A percentile compares a stretch with the other conserved stretches of the same genome.
phyloP scores from a whole-genome alignment of 2,113 vertebrate species.

The Cyrtonyx montezumae region DNA sequence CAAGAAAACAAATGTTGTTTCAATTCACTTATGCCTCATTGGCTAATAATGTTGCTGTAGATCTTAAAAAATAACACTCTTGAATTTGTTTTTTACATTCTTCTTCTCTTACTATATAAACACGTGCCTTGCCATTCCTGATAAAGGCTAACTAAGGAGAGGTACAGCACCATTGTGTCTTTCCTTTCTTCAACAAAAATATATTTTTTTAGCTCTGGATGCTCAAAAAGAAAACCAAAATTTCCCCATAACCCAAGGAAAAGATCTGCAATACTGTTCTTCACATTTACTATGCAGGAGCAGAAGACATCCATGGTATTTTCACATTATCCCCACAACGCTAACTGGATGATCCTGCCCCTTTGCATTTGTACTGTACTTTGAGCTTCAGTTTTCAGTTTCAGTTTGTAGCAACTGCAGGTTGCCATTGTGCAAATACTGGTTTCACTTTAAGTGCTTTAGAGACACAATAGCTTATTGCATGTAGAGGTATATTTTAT shows the following conservation, averaged over 20 bases:
- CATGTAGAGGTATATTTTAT: neutral
- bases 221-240: neutral
- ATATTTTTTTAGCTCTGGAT: neutral
- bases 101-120: neutral
- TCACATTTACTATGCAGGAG: neutral
- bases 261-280: neutral
- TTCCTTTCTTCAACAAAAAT: neutral
- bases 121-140: neutral
- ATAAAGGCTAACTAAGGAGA: neutral
- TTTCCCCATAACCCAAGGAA: neutral
- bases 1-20: neutral
- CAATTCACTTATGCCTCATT: neutral
- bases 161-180: neutral
- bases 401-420: neutral
- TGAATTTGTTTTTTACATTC: neutral
- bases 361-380: neutral
- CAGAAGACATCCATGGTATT: neutral
- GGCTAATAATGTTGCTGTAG: neutral
- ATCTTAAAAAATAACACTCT: neutral
- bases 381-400: neutral
- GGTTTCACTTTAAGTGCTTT: neutral
- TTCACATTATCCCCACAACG: rapidly evolving
- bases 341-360: neutral
- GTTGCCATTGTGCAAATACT: neutral
- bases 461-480: neutral